phyloP scores from a whole-genome alignment of 1,140 invertebrate genomes.

The Psix sp. region DNA sequence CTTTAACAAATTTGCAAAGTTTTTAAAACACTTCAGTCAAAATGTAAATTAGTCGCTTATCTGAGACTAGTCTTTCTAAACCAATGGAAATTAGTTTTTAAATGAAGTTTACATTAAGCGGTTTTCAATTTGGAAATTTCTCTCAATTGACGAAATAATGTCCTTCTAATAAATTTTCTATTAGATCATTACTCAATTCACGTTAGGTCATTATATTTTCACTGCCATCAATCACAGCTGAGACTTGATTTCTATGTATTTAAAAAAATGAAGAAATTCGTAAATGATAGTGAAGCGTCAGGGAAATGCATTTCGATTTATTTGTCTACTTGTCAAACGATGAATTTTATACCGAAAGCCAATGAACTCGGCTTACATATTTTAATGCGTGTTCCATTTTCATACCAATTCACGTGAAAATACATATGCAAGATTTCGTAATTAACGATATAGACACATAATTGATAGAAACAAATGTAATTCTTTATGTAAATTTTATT shows the following conservation, averaged over 20 bases:
- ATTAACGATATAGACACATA: conserved; percentile 22
- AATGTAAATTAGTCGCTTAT: too few species aligned
- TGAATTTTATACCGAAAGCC: conserved; percentile 19
- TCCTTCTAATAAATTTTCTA: background rate
- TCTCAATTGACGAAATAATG: background rate
- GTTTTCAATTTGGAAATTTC: too few species aligned
- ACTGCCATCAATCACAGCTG: too few species aligned
- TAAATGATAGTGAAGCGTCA: too few species aligned
- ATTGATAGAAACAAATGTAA: conserved; percentile 5
- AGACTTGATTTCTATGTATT: too few species aligned
- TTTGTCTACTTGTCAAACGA: too few species aligned
- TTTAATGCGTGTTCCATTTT: conserved; percentile 22
- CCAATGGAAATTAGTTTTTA: too few species aligned
- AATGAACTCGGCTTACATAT: conserved; percentile 23
- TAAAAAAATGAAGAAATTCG: too few species aligned
- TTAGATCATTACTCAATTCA: too few species aligned
- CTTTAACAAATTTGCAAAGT: conserved; percentile 11
- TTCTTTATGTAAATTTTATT: conserved; percentile 24
- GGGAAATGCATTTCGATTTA: conserved; percentile 1
- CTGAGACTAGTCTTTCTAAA: too few species aligned
- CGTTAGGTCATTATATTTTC: too few species aligned
- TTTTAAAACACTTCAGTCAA: conserved; percentile 5
- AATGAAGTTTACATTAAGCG: too few species aligned
- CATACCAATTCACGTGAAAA: conserved; percentile 26
- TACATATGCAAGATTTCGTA: conserved; percentile 25